phyloP scores from a whole-genome alignment of 2,888 invertebrate species.

The Tetropium fuscum region DNA sequence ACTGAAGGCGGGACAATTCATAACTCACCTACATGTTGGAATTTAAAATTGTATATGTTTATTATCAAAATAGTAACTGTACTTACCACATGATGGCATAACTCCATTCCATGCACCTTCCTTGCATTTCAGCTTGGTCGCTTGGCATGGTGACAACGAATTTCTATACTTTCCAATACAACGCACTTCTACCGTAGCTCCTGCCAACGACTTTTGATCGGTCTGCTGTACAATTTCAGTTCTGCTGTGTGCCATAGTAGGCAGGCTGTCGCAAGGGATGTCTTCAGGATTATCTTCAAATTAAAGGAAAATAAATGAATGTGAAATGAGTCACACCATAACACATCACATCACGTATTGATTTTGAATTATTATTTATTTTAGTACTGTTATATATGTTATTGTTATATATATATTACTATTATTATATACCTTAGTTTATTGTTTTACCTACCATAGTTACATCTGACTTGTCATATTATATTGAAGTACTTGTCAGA shows the following conservation, averaged over 20 bases:
- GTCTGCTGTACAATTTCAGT: constrained; percentile 10
- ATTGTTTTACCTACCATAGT: no score
- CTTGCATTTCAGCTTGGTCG: constrained; percentile 58
- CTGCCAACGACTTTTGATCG: constrained; percentile 39
- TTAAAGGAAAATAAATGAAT: constrained; percentile 8
- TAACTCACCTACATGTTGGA: no score
- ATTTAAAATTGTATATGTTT: no score
- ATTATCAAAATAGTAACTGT: neutral
- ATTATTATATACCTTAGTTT: no score
- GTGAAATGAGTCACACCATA: neutral
- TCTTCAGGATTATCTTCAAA: constrained; percentile 40
- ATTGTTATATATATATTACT: no score
- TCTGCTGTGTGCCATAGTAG: constrained; percentile 37
- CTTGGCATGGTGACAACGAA: constrained; percentile 56
- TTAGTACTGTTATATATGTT: no score
- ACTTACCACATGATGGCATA: constrained; percentile 62
- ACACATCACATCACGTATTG: no score
- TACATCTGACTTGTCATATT: no score
- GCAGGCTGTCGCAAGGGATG: constrained; percentile 36
- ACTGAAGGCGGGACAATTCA: no score
- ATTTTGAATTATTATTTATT: no score
- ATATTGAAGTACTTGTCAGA: no score
- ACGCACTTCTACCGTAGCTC: constrained; percentile 59
- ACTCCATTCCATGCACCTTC: constrained; percentile 62
- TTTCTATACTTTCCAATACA: constrained; percentile 61